phyloP scores from a whole-genome alignment of 1,140 invertebrate genomes.

The Cardiocondyla obscurior region DNA sequence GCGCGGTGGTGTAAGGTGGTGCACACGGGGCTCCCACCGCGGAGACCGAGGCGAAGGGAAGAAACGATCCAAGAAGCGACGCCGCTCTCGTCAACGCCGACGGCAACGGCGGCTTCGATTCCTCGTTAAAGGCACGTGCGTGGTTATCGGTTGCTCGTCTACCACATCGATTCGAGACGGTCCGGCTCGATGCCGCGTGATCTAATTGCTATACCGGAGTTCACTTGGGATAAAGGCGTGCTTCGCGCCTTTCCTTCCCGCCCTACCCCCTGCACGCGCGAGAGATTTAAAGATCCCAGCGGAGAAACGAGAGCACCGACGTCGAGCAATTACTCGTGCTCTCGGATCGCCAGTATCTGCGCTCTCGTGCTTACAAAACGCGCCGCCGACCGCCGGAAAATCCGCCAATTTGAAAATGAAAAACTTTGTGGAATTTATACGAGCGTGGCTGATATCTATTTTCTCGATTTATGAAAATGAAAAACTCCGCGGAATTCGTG shows the following conservation, averaged over 20 bases:
- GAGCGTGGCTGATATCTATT: constrained; percentile 49
- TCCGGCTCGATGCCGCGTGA: constrained; percentile 31
- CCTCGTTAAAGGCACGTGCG: constrained; percentile 74
- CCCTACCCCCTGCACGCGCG: no score
- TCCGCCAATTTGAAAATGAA: constrained; percentile 56
- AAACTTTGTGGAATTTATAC: constrained; percentile 54
- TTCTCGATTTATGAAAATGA: constrained; percentile 58
- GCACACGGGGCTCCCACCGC: constrained; percentile 5
- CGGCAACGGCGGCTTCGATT: constrained; percentile 61
- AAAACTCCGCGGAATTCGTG: constrained; percentile 48
- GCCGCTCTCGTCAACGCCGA: constrained; percentile 7
- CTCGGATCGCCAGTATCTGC: constrained; percentile 37
- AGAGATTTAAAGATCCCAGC: not conserved
- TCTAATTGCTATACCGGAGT: constrained; percentile 70
- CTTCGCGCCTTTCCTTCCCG: not conserved
- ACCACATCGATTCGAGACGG: constrained; percentile 16
- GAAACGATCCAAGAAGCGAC: constrained; percentile 51
- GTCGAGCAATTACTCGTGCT: constrained; percentile 45
- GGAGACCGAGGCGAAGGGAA: constrained; percentile 7
- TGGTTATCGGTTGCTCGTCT: constrained; percentile 70
- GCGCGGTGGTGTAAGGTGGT: constrained; percentile 47
- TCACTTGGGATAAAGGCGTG: constrained; percentile 22
- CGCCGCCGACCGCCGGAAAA: constrained; percentile 24
- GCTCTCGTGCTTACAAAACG: constrained; percentile 24
- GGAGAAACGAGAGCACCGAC: not conserved